A percentile compares a stretch with the other conserved stretches of the same genome.
Evolutionary conservation across 2,888 invertebrate genomes (phyloP).

Genomic region (Synanthedon formicaeformis): DNA sequence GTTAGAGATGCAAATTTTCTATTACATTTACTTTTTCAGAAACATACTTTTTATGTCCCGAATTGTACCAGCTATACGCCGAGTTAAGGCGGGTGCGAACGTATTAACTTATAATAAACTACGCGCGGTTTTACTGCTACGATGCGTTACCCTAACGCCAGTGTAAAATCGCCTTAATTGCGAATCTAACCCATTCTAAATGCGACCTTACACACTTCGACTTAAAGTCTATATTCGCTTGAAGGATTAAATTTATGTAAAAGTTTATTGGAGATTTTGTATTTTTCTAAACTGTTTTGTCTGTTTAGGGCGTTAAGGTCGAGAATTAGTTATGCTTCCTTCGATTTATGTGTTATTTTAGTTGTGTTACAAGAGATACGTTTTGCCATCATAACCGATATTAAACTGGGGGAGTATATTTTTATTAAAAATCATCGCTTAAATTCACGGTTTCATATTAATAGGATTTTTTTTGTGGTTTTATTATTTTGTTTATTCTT

Average conservation of each 20-base stretch:
- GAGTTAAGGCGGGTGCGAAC: slow-evolving; percentile 42
- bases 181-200: slow-evolving; percentile 1
- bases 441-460: slow-evolving; percentile 23
- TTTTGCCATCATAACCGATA: slow-evolving; percentile 36
- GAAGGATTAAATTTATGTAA: not conserved
- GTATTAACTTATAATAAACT: slow-evolving; percentile 68
- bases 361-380: slow-evolving; percentile 20
- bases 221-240: not conserved
- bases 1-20: too few relatives aligned
- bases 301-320: not conserved
- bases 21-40: too few relatives aligned
- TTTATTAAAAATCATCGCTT: slow-evolving; percentile 63
- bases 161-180: slow-evolving; percentile 16
- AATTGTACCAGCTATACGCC: slow-evolving; percentile 26
- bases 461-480: slow-evolving; percentile 22
- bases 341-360: not conserved
- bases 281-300: slow-evolving; percentile 6
- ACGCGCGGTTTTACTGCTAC: slow-evolving; percentile 43
- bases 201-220: slow-evolving; percentile 1
- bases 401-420: slow-evolving; percentile 46
- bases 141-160: slow-evolving; percentile 27
- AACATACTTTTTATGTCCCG: slow-evolving; percentile 10
- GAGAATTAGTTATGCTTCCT: not conserved
- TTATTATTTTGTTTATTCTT: slow-evolving; percentile 21
- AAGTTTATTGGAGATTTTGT: not conserved